Percentiles rank a stretch among this genome's conserved stretches.
phyloP scores from a whole-genome alignment of 2,888 invertebrate species.

The Chironomus tentans region DNA sequence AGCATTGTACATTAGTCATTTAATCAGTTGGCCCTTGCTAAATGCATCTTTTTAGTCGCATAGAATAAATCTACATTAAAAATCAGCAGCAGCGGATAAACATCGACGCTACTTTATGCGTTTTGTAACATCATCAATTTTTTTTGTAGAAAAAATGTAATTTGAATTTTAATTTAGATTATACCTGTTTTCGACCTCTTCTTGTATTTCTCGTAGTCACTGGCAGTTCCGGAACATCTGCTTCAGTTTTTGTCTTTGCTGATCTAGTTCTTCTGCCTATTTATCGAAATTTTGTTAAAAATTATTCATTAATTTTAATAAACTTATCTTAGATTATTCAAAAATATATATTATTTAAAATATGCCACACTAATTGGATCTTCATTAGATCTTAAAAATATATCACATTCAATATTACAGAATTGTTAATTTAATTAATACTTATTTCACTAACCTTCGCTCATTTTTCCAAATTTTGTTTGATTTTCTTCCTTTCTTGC shows the following conservation, averaged over 20 bases:
- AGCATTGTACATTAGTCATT: neutral
- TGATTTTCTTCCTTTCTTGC: no score
- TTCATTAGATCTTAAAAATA: no score
- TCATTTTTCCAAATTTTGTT: no score
- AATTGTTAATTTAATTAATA: no score
- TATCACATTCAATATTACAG: no score
- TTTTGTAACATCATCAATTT: slow-evolving; percentile 18
- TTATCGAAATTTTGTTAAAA: neutral
- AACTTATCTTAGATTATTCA: no score
- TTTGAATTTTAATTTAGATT: neutral
- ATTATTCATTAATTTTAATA: neutral
- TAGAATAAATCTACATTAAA: no score
- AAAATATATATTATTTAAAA: no score
- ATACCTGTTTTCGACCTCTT: slow-evolving; percentile 9
- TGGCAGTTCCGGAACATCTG: neutral
- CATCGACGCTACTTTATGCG: slow-evolving; percentile 14
- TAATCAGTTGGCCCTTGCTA: slow-evolving; percentile 43
- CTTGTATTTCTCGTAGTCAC: neutral
- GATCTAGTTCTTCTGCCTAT: slow-evolving; percentile 21
- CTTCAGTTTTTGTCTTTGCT: neutral
- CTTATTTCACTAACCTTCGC: no score
- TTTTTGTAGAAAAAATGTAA: neutral
- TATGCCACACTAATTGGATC: no score
- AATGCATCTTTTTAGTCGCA: slow-evolving; percentile 33
- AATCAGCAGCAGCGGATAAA: slow-evolving; percentile 3